A percentile compares a stretch with the other conserved stretches of the same genome.
phyloP scores from a whole-genome alignment of 1,140 invertebrate species.

The Conus ventricosus region DNA sequence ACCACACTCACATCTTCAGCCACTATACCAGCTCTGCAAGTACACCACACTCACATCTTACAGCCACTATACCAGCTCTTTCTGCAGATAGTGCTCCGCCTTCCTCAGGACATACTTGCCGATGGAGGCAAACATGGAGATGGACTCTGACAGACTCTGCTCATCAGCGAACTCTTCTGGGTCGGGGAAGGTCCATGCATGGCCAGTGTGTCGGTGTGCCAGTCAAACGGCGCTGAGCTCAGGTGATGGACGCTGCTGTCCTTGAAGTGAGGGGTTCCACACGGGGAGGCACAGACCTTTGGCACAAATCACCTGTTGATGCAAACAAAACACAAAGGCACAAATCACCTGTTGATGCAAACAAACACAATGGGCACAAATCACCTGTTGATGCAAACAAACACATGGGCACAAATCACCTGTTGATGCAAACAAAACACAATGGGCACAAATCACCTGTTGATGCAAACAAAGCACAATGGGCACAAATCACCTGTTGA shows the following conservation, averaged over 20 bases:
- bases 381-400: neutral
- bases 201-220: slow-evolving; percentile 47
- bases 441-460: no score
- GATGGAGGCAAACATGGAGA: slow-evolving; percentile 46
- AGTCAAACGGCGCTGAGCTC: slow-evolving; percentile 41
- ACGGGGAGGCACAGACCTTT: slow-evolving; percentile 49
- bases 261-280: slow-evolving; percentile 47
- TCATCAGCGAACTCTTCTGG: slow-evolving; percentile 47
- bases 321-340: no score
- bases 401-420: neutral
- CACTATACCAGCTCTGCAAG: no score
- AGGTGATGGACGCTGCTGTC: slow-evolving; percentile 39
- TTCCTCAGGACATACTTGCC: slow-evolving; percentile 51
- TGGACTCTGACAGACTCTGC: slow-evolving; percentile 35
- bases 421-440: no score
- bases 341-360: neutral
- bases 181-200: slow-evolving; percentile 58
- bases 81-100: slow-evolving; percentile 21
- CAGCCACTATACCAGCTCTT: neutral
- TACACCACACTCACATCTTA: no score
- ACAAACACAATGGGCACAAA: neutral
- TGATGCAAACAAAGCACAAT: no score
- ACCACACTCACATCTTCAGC: no score
- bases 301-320: slow-evolving; percentile 49
- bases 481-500: no score